Evolutionary conservation across 2,888 invertebrate genomes (phyloP), one percentile per base, ranked within the genome.

Genomic region (Agrenia bidenticulata): DNA sequence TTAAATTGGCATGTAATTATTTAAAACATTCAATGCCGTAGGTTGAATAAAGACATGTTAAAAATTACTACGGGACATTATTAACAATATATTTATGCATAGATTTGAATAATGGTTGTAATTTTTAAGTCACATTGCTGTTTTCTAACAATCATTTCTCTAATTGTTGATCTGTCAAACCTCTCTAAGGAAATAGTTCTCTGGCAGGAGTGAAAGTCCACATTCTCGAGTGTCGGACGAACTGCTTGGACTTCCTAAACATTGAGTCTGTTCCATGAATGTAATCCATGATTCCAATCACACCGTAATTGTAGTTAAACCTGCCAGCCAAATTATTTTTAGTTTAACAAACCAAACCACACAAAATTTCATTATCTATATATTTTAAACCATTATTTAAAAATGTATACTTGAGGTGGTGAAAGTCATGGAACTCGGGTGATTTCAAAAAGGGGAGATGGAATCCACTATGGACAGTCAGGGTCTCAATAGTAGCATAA

Each of bases 271-370:
- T 92, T 37, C 91, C 91, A 79, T 92, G 92, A 5, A 92, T 80
- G 55, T 89, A 85, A 79, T 92, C 92, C 76, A 92, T 79, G 0
- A 92, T 85, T 0, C 92, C 92, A 69, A 92, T 81, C 1, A 91
- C 89, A 1, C 92, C 92, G 79, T 86, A 92, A 78, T 90, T 90
- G 78, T 91, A 89, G 77, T 87, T 91, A 79, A 92, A 92, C 80
- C 92, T 92, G 78, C 17, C 26, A 45, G 5, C 9, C 9, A 23
- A 23, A 23, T 13, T n/a, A 32, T 32, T 32, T 32, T 32, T 32
- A n/a, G n/a, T n/a, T n/a, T n/a, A n/a, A n/a, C n/a, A n/a, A n/a
- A n/a, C n/a, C n/a, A n/a, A n/a, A n/a, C n/a, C n/a, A n/a, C n/a
- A n/a, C 11, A 32, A 32, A 32, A 32, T 7, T 32, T 11, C 11